Conservation (phyloP, 2,113 vertebrate genomes). For the Turdus rufiventris region DNA sequence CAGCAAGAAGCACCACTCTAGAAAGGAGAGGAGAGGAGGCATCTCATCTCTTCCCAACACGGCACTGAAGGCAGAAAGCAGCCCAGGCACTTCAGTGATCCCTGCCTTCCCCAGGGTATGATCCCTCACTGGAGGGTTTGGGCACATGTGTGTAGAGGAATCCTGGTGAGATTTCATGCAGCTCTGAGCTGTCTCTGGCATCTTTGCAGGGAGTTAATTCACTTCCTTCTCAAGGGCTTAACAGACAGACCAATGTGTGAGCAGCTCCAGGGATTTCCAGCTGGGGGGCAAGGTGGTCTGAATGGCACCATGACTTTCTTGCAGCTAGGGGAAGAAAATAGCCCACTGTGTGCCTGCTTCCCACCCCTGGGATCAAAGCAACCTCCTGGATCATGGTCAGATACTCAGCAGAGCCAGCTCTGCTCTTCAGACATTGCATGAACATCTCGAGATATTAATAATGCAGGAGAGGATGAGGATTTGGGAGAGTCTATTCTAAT, state of each 20-base stretch:
- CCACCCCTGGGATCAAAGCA: neutral
- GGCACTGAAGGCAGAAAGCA: neutral
- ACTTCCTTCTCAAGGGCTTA: neutral
- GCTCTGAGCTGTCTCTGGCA: neutral
- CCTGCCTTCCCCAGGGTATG: neutral
- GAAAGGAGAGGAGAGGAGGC: neutral
- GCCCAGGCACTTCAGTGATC: neutral
- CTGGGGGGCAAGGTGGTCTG: rapidly evolving
- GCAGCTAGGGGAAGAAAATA: neutral
- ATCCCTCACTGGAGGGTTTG: rapidly evolving
- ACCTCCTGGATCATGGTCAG: neutral
- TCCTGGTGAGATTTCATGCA: neutral
- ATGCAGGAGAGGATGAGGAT: neutral
- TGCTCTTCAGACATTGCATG: neutral
- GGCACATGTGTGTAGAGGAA: rapidly evolving
- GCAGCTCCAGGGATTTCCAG: neutral
- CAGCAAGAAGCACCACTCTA: neutral
- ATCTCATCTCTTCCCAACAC: neutral
- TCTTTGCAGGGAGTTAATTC: neutral
- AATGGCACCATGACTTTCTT: neutral
- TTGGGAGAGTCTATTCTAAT: neutral
- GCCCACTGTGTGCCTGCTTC: neutral
- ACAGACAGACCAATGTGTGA: neutral
- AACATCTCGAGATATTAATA: neutral
- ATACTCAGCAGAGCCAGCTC: neutral